Evolutionary conservation across 2,888 invertebrate species (phyloP), one percentile per base, ranked within the genome.

Genomic region (Pecten maximus): DNA sequence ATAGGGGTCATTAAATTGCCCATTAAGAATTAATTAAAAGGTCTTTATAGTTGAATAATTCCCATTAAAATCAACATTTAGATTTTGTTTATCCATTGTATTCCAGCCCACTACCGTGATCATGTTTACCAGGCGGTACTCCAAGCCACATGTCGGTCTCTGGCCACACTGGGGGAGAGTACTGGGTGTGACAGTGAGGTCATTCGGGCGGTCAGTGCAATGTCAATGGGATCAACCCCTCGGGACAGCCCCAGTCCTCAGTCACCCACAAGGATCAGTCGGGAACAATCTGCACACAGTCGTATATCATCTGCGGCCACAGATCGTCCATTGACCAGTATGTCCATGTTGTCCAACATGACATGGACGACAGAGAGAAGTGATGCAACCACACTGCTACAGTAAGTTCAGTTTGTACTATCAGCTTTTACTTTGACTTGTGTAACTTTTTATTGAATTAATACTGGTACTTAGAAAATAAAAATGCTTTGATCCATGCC

Each of bases 161-260:
- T 96, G 87, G 95, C 96, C 74, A 94, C 95, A 23, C 93, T 96
- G 54, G 96, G 96, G 0, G 96, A 96, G 92, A 94, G 96, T 0
- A 94, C 95, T 3, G 96, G 96, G n/a, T 96, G 96, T 94, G 94
- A 94, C 40, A 94, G 95, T 40, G 96, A 96, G 89, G 94, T 94
- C 3, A 93, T 96, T 4, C 93, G 96, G 8, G 94, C 95, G 10
- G 93, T 95, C 88, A 94, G 95, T 60, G 94, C 95, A 89, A 91
- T 94, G 93, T 95, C 95, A 16, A 92, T 92, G 60, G 90, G 88
- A 44, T 93, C 94, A 40, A 94, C 93, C 91, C 93, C 94, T 35
- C 92, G 91, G 90, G 93, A 94, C 89, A 91, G 93, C 12, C 93
- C 93, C 23, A 93, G 94, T 40, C 95, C 95, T 4, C 91, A 94